Percentiles rank a stretch among this genome's conserved stretches.
Evolutionary conservation across 2,888 invertebrate species (phyloP).

Genomic region (Atrina japonica): DNA sequence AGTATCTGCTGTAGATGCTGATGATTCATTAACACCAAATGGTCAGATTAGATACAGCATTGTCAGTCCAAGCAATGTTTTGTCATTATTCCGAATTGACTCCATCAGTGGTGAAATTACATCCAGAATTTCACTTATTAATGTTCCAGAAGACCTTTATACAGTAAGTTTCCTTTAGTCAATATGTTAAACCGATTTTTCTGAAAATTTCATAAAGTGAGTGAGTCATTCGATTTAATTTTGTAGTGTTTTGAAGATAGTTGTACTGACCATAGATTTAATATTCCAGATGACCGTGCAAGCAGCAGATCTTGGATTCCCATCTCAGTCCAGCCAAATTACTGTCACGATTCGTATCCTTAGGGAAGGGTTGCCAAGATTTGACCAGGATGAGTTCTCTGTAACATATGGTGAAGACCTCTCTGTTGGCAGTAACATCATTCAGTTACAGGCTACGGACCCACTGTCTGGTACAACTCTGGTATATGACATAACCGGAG

Average conservation of each 20-base stretch:
- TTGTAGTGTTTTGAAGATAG: too few species aligned
- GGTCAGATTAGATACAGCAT: constrained; percentile 67
- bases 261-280: too few species aligned
- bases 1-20: constrained; percentile 53
- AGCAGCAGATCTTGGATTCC: constrained; percentile 59
- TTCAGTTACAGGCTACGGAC: constrained; percentile 65
- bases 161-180: constrained; percentile 56
- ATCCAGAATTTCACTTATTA: constrained; percentile 64
- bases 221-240: too few species aligned
- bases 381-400: constrained; percentile 60
- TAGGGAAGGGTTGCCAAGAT: constrained; percentile 69
- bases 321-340: constrained; percentile 42
- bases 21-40: constrained; percentile 55
- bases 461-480: constrained; percentile 60
- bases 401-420: constrained; percentile 61
- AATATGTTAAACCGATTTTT: neutral
- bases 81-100: constrained; percentile 67
- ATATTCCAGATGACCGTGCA: constrained; percentile 56
- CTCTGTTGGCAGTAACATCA: constrained; percentile 51
- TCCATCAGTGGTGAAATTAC: constrained; percentile 85
- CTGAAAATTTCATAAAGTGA: neutral
- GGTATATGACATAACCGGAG: constrained; percentile 70
- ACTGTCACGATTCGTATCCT: constrained; percentile 68
- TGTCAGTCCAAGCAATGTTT: constrained; percentile 59
- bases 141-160: constrained; percentile 55